Evolutionary conservation across 2,888 invertebrate genomes (phyloP), one percentile per base, ranked within the genome.

Genomic region (Eueremaeus valkanovi): DNA sequence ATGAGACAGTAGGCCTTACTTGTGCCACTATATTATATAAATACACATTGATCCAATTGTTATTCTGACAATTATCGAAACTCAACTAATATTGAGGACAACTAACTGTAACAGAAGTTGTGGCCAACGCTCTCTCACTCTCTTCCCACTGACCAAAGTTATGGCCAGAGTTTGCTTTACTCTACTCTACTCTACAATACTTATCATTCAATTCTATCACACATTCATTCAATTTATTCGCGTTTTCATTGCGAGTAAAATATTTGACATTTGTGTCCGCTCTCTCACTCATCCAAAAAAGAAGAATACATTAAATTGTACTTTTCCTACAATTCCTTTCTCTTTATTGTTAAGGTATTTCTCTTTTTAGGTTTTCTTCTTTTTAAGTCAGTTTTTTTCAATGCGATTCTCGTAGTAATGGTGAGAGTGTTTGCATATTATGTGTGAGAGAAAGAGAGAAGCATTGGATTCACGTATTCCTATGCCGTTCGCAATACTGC

Each of bases 41-140:
- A 66, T 66, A 66, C n/a, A n/a, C 66, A 66, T 36, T 66, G 66
- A 66, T 66, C 21, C 36, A 36, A 66, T 66, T 66, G 66, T 66
- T 36, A 1, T 21, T 61, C 36, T 21, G 36, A 66, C 66, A 66
- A 66, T 66, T 66, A 66, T 66, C 33, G 40, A 36, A 66, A 66
- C 33, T 31, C 6, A 61, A 6, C 61, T 18, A 27, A 61, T 61
- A 61, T 61, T 31, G 21, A 66, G 11, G 27, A 36, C 66, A 27
- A 66, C n/a, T n/a, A 24, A 27, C 66, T 36, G 18, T 36, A 66
- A 66, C 66, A 66, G 33, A 66, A 36, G 33, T 66, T n/a, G 27
- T 61, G 21, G 16, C 40, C 27, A 66, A 36, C 2, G 21, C 66
- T 61, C 61, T 61, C 24, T 55, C 29, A 45, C 33, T 51, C 51